A percentile compares a stretch with the other conserved stretches of the same genome.
These are phyloP conservation scores for Gymnarchus niloticus DNA, from an alignment of 2,113 vertebrate species.

Conservation along the genomic window DNA sequence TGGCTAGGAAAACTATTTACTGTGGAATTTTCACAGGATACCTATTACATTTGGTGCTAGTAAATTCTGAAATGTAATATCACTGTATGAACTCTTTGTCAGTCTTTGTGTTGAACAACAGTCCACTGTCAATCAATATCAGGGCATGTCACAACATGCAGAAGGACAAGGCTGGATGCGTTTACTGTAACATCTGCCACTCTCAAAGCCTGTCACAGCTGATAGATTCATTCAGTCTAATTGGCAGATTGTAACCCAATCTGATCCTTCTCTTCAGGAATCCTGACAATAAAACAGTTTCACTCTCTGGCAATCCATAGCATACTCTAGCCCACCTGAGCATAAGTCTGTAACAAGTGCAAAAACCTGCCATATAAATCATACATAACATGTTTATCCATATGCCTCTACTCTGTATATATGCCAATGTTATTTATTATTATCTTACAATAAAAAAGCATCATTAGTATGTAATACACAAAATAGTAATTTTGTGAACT, in stretches of 20 bases:
- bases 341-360: conserved; percentile 15
- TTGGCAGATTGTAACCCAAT: conserved; percentile 42
- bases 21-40: background rate
- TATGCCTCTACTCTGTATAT: background rate
- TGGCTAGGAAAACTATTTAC: background rate
- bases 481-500: background rate
- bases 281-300: conserved; percentile 16
- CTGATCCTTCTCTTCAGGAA: conserved; percentile 22
- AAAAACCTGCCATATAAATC: conserved; percentile 17
- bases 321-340: conserved; percentile 13
- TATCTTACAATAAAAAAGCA: background rate
- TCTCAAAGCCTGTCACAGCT: conserved; percentile 20
- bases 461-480: background rate
- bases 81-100: conserved; percentile 13
- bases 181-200: conserved; percentile 32
- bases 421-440: conserved; percentile 6
- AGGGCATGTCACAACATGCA: conserved; percentile 23
- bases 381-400: background rate
- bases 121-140: conserved; percentile 35
- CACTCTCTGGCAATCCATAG: conserved; percentile 21
- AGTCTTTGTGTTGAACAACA: conserved; percentile 32
- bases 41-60: background rate
- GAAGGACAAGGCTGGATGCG: conserved; percentile 24
- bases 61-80: conserved; percentile 9
- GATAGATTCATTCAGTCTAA: conserved; percentile 42